Percentiles rank a stretch among this genome's conserved stretches.
phyloP scores from a whole-genome alignment of 2,113 vertebrate species.

The Empidonax alnorum region DNA sequence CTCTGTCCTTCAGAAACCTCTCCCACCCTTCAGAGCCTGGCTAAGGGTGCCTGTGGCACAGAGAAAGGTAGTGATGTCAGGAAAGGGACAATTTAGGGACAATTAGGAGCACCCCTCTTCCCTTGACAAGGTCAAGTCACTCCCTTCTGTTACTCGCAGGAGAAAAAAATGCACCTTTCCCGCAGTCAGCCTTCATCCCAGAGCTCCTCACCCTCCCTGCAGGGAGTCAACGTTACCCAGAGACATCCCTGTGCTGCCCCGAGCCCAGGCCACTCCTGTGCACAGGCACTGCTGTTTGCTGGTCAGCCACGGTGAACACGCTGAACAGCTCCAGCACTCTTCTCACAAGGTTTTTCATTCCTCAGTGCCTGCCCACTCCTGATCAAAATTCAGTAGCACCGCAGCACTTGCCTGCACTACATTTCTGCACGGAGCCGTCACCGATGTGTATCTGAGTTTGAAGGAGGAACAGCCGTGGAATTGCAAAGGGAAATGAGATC shows the following conservation, averaged over 20 bases:
- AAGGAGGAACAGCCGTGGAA: background rate
- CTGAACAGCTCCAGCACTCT: background rate
- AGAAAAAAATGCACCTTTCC: background rate
- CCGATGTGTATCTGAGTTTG: background rate
- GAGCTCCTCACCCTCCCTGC: fast-evolving
- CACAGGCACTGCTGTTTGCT: background rate
- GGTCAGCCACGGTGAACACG: background rate
- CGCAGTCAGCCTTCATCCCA: background rate
- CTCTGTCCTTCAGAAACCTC: background rate
- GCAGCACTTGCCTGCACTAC: background rate
- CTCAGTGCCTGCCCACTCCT: background rate
- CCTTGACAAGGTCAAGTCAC: background rate
- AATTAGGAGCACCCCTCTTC: background rate
- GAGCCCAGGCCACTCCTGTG: fast-evolving
- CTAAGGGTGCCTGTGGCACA: background rate
- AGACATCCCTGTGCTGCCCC: fast-evolving
- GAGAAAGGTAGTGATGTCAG: background rate
- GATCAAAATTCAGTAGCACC: constrained; percentile 25
- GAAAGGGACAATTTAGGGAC: background rate
- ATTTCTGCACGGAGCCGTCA: background rate
- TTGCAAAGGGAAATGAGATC: background rate
- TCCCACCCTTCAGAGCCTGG: background rate
- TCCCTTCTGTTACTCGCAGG: background rate
- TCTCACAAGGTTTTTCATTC: background rate
- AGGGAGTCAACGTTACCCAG: background rate